Evolutionary conservation across 2,113 vertebrate species (phyloP), one percentile per base, ranked within the genome.

Genomic region (Nothoprocta perdicaria): DNA sequence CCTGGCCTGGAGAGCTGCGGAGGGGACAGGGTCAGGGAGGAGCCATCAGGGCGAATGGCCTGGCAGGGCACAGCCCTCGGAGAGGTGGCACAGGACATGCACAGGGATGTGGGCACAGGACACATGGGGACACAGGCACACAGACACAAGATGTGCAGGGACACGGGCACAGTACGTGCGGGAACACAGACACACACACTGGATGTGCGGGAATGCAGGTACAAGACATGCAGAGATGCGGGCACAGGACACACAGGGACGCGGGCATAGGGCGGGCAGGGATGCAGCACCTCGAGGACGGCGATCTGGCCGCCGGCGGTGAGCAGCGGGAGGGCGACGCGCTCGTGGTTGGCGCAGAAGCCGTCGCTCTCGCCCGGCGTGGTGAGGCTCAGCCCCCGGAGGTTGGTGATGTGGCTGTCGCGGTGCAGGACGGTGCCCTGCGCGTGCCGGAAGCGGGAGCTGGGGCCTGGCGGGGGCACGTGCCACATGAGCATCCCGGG

Each of bases 311-410:
- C 98, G 0, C 99, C 99, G 0, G 98, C 97, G 6, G 98, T 98
- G 90, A 98, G 97, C 85, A 99, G 97, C 3, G 99, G 99, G 60
- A 99, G 97, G 1, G 99, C 99, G 4, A 98, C 93, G 1, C 90
- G 97, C 48, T 98, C 96, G 23, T 45, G 89, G 96, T 99, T 99
- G 87, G 98, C 97, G 8, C 98, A 99, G 98, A 99, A 98, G 88
- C 99, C 99, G 0, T 99, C 98, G 0, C 98, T 97, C 95, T 99
- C 99, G 1, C 99, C 99, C 0, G 99, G 99, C 0, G 98, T 99
- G 58, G 99, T 99, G 90, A 99, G 98, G 97, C 98, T 99, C 88
- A 99, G 98, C 29, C 98, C 98, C 10, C 98, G 98, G 91, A 99
- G 97, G 97, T 99, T 99, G 96, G 98, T 99, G 96, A 99, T 98